A percentile compares a stretch with the other conserved stretches of the same genome.
Evolutionary conservation across 2,888 invertebrate species (phyloP).

Genomic region (Lasioglossum vierecki): DNA sequence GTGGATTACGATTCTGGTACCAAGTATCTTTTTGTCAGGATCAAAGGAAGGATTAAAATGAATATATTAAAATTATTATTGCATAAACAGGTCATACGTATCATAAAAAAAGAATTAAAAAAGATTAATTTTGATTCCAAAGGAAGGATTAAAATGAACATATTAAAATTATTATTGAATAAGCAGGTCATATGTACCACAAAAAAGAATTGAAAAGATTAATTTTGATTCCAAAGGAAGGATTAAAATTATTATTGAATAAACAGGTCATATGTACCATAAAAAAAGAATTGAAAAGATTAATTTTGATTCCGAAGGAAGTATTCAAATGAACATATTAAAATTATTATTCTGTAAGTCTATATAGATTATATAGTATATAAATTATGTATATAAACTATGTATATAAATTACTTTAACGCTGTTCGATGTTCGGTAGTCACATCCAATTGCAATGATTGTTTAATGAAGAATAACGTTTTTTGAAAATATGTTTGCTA

Average conservation of each 20-base stretch:
- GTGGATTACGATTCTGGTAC: neutral
- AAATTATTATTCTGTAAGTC: neutral
- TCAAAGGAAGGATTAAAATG: neutral
- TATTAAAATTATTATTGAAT: neutral
- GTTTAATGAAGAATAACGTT: neutral
- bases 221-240: neutral
- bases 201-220: no score
- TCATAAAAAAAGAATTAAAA: no score
- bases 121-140: neutral
- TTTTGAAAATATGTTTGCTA: neutral
- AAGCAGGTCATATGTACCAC: no score
- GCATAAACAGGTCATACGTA: no score
- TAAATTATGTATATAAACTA: no score
- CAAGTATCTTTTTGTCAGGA: neutral
- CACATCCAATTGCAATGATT: no score
- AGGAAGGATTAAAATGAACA: neutral
- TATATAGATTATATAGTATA: no score
- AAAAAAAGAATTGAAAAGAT: no score
- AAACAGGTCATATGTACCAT: no score
- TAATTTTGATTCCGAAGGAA: no score
- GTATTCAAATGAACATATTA: neutral
- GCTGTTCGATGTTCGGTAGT: no score
- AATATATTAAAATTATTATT: neutral
- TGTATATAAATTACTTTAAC: no score
- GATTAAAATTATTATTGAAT: neutral